phyloP scores from a whole-genome alignment of 2,888 invertebrate genomes.

The Auanema sp. region DNA sequence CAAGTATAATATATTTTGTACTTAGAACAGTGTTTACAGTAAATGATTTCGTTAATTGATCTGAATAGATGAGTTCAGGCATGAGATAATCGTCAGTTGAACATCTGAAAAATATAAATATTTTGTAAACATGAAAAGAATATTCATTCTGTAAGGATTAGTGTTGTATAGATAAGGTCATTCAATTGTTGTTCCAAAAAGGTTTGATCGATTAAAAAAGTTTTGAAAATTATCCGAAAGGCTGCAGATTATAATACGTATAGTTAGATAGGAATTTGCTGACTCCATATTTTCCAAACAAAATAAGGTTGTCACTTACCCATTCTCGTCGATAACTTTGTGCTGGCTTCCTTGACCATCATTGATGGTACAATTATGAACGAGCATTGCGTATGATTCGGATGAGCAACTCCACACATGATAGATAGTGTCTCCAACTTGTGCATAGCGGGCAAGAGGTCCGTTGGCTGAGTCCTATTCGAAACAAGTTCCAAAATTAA shows the following conservation, averaged over 20 bases:
- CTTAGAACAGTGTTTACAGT: slow-evolving; percentile 34
- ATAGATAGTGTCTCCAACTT: slow-evolving; percentile 57
- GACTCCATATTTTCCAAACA: background rate
- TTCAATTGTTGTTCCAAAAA: background rate
- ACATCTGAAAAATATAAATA: slow-evolving; percentile 36
- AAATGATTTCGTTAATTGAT: slow-evolving; percentile 53
- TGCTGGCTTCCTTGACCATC: slow-evolving; percentile 51
- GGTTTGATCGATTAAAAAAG: background rate
- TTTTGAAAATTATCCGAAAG: slow-evolving; percentile 8
- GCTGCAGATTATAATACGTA: slow-evolving; percentile 5
- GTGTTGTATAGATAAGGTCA: slow-evolving; percentile 1
- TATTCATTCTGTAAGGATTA: background rate
- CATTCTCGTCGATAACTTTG: slow-evolving; percentile 54
- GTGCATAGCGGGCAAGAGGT: slow-evolving; percentile 46
- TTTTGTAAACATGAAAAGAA: too few relatives aligned
- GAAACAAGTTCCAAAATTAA: background rate
- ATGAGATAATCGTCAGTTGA: slow-evolving; percentile 52
- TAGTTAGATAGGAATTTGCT: background rate
- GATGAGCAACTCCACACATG: slow-evolving; percentile 62
- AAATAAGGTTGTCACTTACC: slow-evolving; percentile 20
- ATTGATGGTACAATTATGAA: slow-evolving; percentile 54
- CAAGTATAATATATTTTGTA: background rate
- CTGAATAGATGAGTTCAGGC: slow-evolving; percentile 56
- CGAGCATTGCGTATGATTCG: slow-evolving; percentile 53
- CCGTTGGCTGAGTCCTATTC: slow-evolving; percentile 56